phyloP scores from a whole-genome alignment of 2,113 vertebrate genomes.

The Rhineura floridana region DNA sequence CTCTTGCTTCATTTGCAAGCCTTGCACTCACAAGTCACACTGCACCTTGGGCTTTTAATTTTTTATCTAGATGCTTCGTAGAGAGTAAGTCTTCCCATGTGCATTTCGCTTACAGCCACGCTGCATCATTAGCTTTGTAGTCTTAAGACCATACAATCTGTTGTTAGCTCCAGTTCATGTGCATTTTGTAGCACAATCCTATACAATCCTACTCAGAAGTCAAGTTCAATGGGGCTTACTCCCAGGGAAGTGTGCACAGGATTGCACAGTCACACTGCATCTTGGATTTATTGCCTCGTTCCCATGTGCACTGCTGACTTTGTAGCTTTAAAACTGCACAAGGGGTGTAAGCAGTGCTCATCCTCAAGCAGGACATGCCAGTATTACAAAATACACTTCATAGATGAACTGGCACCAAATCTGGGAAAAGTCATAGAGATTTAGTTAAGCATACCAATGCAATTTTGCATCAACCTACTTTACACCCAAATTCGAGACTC shows the following conservation, averaged over 20 bases:
- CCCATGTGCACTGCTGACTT: neutral
- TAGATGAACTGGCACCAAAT: neutral
- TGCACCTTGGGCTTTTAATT: neutral
- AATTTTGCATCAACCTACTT: neutral
- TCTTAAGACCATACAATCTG: neutral
- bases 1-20: neutral
- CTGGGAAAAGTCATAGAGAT: neutral
- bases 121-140: neutral
- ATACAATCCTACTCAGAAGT: no score
- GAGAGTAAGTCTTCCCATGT: neutral
- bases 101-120: neutral
- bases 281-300: neutral
- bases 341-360: neutral
- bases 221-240: neutral
- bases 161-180: neutral
- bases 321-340: neutral
- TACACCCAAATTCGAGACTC: neutral
- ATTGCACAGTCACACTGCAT: neutral
- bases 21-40: neutral
- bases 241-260: neutral
- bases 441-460: neutral
- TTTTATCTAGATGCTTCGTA: neutral
- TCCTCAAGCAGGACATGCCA: neutral
- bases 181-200: neutral
- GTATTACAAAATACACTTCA: neutral